These are phyloP conservation scores for Ceratina australensis DNA, from an alignment of 1,140 invertebrate species.

Conservation along the genomic window DNA sequence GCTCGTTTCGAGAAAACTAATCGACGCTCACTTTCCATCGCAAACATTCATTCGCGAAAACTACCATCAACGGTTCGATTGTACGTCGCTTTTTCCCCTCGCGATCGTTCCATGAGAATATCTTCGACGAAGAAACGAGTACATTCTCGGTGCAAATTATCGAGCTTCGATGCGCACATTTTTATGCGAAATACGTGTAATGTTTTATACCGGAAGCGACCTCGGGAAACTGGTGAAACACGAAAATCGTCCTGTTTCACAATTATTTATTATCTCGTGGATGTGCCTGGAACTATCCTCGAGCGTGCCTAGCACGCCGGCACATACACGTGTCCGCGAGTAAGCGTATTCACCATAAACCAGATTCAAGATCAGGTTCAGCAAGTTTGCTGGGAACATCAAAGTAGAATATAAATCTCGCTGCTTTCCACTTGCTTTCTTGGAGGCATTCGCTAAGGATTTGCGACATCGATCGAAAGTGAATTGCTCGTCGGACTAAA, in stretches of 20 bases:
- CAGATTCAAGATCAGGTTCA: constrained; percentile 53
- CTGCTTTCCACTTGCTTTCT: constrained; percentile 50
- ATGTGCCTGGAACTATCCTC: constrained; percentile 43
- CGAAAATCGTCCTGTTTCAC: constrained; percentile 25
- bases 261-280: constrained; percentile 42
- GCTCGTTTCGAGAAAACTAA: not conserved
- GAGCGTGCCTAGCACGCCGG: not conserved
- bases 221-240: not conserved
- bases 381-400: constrained; percentile 47
- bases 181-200: no score
- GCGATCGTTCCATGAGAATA: not conserved
- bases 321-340: constrained; percentile 19
- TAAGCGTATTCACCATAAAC: constrained; percentile 41
- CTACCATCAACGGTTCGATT: no score
- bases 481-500: constrained; percentile 17
- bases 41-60: no score
- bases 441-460: constrained; percentile 42
- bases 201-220: no score
- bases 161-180: no score
- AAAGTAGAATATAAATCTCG: constrained; percentile 48
- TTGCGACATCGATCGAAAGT: constrained; percentile 38
- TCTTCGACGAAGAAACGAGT: not conserved
- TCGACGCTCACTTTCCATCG: not conserved
- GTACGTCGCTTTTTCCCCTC: not conserved
- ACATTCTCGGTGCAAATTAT: no score